Conservation (phyloP, 2,888 invertebrate species). For the Apantesis nais region DNA sequence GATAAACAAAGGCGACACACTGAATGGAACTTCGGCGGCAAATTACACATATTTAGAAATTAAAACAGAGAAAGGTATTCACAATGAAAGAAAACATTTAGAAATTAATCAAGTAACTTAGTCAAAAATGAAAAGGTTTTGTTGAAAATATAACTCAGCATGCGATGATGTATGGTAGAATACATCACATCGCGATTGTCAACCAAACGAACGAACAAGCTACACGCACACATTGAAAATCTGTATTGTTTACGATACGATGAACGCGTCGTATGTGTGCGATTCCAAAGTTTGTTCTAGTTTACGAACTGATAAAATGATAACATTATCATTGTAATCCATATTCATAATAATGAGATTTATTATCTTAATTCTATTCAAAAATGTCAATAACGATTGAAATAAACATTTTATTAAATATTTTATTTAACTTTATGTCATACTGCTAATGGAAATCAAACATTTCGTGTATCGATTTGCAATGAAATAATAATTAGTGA, state of each 20-base stretch:
- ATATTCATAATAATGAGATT: conserved; percentile 36
- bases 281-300: conserved; percentile 68
- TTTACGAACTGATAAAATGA: conserved; percentile 80
- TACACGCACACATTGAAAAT: conserved; percentile 78
- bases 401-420: background rate
- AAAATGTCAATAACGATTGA: conserved; percentile 13
- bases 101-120: conserved; percentile 82
- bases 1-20: conserved; percentile 97
- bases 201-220: conserved; percentile 84
- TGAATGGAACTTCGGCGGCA: conserved; percentile 96
- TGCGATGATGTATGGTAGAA: conserved; percentile 81
- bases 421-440: background rate
- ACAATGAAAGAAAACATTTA: conserved; percentile 84
- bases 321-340: conserved; percentile 75
- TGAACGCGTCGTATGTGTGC: conserved; percentile 69
- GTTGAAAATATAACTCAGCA: conserved; percentile 84
- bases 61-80: conserved; percentile 80
- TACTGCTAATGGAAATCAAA: background rate
- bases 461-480: too few species aligned
- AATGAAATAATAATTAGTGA: background rate
- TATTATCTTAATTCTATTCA: conserved; percentile 20
- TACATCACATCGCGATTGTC: conserved; percentile 86
- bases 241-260: conserved; percentile 78
- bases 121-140: conserved; percentile 82
- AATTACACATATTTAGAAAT: conserved; percentile 94